These are phyloP conservation scores for Otus scops DNA, from an alignment of 2,797 vertebrate species.

Conservation along the genomic window DNA sequence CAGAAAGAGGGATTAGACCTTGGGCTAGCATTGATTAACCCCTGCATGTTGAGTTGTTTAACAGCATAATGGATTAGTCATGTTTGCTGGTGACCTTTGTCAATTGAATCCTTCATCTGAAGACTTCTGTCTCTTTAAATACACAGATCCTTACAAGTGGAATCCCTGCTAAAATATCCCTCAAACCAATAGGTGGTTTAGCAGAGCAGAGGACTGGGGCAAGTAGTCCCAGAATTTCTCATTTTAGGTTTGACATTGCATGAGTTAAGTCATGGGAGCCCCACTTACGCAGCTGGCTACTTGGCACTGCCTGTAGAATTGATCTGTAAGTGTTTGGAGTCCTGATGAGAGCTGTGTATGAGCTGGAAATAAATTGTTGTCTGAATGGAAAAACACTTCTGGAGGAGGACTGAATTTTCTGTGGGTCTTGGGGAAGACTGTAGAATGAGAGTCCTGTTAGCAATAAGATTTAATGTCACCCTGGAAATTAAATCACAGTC, in stretches of 20 bases:
- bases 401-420: neutral
- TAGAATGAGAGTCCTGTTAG: neutral
- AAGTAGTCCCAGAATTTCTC: neutral
- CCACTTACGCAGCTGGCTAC: rapidly evolving
- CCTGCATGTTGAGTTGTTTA: conserved; percentile 62
- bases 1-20: conserved; percentile 23
- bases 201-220: neutral
- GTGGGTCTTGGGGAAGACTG: neutral
- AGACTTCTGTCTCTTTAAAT: neutral
- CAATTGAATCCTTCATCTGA: conserved; percentile 17
- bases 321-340: neutral
- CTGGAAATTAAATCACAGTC: neutral
- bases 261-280: neutral
- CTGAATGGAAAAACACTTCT: neutral
- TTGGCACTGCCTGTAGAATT: neutral
- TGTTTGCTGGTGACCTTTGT: conserved; percentile 56
- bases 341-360: neutral
- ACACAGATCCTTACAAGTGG: neutral
- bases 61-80: conserved; percentile 50
- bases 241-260: rapidly evolving
- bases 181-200: neutral
- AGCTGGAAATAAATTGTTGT: neutral
- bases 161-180: neutral
- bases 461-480: neutral
- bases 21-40: conserved; percentile 61